phyloP scores from a whole-genome alignment of 2,113 vertebrate species.

The Thomomys bottae region DNA sequence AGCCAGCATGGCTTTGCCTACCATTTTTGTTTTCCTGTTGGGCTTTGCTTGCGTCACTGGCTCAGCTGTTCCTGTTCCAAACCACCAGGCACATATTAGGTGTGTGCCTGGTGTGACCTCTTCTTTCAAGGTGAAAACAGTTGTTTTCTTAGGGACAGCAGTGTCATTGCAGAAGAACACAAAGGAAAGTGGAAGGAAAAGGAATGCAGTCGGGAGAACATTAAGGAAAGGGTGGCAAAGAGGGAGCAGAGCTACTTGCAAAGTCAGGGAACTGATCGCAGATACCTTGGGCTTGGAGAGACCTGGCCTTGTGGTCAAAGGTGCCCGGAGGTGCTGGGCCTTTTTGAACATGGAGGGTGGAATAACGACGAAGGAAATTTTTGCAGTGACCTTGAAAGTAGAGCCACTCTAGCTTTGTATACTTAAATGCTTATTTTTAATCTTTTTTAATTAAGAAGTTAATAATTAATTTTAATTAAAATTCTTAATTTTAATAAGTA shows the following conservation, averaged over 20 bases:
- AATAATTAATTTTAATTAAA: no score
- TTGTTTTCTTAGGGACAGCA: neutral
- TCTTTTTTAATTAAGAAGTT: no score
- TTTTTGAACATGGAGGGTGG: neutral
- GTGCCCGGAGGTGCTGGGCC: neutral
- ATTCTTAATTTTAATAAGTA: no score
- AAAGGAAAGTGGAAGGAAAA: slow-evolving; percentile 43
- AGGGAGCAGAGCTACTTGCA: slow-evolving; percentile 19
- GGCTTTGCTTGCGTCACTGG: neutral
- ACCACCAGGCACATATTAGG: neutral
- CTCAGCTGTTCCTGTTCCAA: neutral
- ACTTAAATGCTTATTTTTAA: no score
- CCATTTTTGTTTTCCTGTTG: neutral
- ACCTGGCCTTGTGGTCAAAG: neutral
- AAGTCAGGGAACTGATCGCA: neutral
- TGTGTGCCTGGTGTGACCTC: neutral
- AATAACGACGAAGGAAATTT: neutral
- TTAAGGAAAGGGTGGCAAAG: neutral
- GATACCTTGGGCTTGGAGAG: neutral
- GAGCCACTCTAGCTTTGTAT: neutral
- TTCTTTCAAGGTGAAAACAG: neutral
- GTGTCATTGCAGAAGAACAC: neutral
- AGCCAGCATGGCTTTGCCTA: slow-evolving; percentile 20
- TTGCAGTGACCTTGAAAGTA: neutral
- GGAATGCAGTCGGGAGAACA: neutral